Conservation (phyloP, 2,113 vertebrate species). For the Vireo altiloquus region DNA sequence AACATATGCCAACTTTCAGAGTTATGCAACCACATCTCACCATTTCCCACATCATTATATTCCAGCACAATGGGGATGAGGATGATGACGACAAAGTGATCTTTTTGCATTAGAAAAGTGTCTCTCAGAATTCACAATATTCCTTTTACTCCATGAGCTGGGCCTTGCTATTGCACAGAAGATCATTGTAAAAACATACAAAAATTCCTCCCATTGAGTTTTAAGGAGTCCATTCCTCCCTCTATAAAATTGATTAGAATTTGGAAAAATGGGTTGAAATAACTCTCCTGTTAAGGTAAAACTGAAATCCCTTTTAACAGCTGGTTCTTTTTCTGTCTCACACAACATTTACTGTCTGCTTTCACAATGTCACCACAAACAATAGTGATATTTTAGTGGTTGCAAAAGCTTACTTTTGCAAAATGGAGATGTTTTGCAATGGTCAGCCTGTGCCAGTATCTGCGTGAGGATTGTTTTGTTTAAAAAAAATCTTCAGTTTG, state of each 20-base stretch:
- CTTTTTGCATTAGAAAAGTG: background rate
- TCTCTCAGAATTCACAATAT: background rate
- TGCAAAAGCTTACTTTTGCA: constrained; percentile 6
- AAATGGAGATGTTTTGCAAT: background rate
- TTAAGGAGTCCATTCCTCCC: background rate
- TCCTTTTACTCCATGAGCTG: background rate
- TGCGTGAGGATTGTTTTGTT: background rate
- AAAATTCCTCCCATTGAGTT: background rate
- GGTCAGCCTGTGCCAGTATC: background rate
- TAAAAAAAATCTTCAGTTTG: background rate
- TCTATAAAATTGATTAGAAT: background rate
- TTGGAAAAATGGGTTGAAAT: background rate
- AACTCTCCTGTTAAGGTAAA: background rate
- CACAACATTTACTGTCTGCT: background rate
- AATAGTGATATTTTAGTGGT: background rate
- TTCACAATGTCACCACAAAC: background rate
- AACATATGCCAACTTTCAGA: background rate
- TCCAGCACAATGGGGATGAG: background rate
- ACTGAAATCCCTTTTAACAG: background rate
- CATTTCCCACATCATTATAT: background rate
- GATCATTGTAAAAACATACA: background rate
- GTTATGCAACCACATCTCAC: background rate
- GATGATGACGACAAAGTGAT: background rate
- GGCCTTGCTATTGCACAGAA: background rate
- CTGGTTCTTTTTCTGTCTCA: background rate